phyloP scores from a whole-genome alignment of 2,113 vertebrate genomes.

The Candoia aspera region DNA sequence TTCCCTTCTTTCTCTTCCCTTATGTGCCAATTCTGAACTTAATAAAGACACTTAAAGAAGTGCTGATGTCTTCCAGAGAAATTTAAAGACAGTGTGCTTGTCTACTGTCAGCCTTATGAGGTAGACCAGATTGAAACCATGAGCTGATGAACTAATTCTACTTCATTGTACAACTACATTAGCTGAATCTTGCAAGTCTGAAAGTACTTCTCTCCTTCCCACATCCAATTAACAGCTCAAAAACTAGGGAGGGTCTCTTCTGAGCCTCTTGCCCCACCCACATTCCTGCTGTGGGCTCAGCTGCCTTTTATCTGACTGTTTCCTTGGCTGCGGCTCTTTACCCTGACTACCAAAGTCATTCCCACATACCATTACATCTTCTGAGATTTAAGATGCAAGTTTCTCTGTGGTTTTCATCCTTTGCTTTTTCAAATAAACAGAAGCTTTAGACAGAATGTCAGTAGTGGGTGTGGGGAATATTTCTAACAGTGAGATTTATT shows the following conservation, averaged over 20 bases:
- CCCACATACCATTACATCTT: neutral
- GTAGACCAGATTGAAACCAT: neutral
- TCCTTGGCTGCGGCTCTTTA: no score
- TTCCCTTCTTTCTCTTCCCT: neutral
- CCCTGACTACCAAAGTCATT: no score
- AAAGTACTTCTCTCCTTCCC: no score
- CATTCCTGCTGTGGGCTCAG: no score
- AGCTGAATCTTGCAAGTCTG: no score
- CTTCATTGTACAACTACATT: neutral
- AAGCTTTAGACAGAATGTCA: slow-evolving; percentile 43
- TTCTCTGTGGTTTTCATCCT: neutral
- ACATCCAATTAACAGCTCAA: no score
- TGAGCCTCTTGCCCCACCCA: no score
- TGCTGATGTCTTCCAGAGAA: slow-evolving; percentile 43
- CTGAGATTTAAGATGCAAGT: neutral
- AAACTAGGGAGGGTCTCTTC: no score
- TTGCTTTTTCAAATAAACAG: slow-evolving; percentile 44
- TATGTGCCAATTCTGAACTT: slow-evolving; percentile 18
- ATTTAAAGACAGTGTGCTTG: slow-evolving; percentile 21
- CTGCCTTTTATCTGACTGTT: no score
- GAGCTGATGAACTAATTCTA: neutral
- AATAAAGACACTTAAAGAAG: slow-evolving; percentile 39
- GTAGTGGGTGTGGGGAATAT: slow-evolving; percentile 16
- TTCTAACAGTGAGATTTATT: slow-evolving; percentile 44
- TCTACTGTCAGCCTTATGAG: neutral